Base-by-base conservation (phyloP, 2,797 vertebrate species). In the Lophius americanus region DNA sequence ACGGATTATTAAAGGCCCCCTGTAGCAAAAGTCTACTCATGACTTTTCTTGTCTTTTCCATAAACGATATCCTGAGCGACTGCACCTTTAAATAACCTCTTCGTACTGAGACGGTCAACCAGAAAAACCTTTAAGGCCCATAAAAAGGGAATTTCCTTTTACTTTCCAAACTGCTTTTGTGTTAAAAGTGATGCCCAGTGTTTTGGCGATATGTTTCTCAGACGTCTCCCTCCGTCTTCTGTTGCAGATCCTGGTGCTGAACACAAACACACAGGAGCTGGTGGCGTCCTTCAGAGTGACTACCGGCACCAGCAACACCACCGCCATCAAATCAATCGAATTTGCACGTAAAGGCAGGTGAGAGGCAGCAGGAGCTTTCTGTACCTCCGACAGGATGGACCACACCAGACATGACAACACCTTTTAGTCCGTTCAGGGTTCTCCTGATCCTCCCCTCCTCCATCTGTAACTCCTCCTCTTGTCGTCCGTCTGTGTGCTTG, bases 221-320 rank as follows among this genome's bases (percentile, higher is more conserved):
- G 5, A 58, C 37, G 1, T 67, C 3, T 59, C 9, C 14, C 2
- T 49, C 32, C 58, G 0, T 56, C 10, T 70, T 11, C 8, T 66
- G 63, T 43, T 63, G n/a, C 85, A 99, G 97, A 99, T 99, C 73
- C 91, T 99, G 86, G 98, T 99, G 65, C 89, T 99, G 77, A 98
- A 96, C 92, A 99, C 96, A 53, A 93, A 97, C 88, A 95, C 94
- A 74, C 98, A 99, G 92, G 96, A 98, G 75, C 91, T 99, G 68
- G 97, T 99, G 80, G 97, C 97, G 43, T 99, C 97, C 51, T 99
- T 99, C 92, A 93, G 98, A 91, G 98, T 99, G 66, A 99, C 98
- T n/a, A 99, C 98, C 6, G 98, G 98, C 49, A 99, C 98, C 83
- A 99, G 98, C 92, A 99, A 99, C 93, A 99, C 98, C 69, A 99